Evolutionary conservation across 2,888 invertebrate genomes (phyloP).

Genomic region (Apamea monoglypha): DNA sequence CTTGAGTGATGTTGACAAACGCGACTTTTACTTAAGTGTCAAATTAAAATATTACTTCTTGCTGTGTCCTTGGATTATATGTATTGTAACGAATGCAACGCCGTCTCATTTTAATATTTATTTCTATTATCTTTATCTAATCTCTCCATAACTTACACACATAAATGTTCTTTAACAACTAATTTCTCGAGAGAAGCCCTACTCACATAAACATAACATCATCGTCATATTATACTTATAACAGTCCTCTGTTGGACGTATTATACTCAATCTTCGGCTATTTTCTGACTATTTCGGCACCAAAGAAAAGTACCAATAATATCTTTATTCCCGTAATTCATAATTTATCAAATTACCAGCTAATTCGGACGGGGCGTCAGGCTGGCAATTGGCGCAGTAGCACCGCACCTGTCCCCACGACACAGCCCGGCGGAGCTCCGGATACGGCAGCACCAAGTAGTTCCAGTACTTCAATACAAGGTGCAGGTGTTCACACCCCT

Average conservation of each 20-base stretch:
- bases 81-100: neutral
- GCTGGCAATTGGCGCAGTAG: conserved; percentile 81
- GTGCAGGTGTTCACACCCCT: conserved; percentile 83
- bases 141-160: no score
- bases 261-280: neutral
- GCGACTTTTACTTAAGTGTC: no score
- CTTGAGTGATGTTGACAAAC: neutral
- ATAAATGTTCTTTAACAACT: neutral
- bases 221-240: neutral
- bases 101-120: neutral
- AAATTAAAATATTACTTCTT: neutral
- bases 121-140: neutral
- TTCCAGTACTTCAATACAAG: conserved; percentile 85
- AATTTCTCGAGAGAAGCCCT: neutral
- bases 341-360: conserved; percentile 73
- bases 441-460: conserved; percentile 79
- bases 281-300: neutral
- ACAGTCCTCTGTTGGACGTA: neutral
- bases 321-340: neutral
- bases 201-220: neutral
- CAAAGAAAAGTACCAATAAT: neutral
- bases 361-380: conserved; percentile 74
- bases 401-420: conserved; percentile 84
- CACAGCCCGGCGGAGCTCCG: conserved; percentile 81
- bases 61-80: neutral